Evolutionary conservation across 2,888 invertebrate genomes (phyloP), one percentile per base, ranked within the genome.

Genomic region (Therioaphis trifolii): DNA sequence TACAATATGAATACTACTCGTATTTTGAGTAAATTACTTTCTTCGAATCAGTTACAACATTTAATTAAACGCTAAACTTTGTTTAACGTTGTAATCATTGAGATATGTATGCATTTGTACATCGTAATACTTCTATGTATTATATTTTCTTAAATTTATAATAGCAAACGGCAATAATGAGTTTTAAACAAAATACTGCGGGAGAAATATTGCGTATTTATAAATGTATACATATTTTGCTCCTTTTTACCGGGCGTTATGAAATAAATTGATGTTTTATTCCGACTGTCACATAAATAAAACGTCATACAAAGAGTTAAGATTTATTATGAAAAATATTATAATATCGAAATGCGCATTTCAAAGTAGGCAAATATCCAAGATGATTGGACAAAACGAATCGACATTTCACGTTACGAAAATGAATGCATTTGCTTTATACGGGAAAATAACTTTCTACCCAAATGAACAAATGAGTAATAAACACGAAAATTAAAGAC

Each of bases 321-420:
- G 78, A 78, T 78, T 77, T 77, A 77, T 77, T 63, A 35, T 66
- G 46, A 21, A 29, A 27, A 40, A 68, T 69, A 78, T 69, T 49
- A 49, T 77, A 40, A 52, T 52, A 68, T 68, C 40, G 52, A 68
- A 78, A 40, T 68, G 49, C 24, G 7, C 52, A 68, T 68, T 78
- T 78, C 40, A 69, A 24, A 78, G 55, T 69, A 78, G 52, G 55
- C 52, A 78, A 78, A 66, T 77, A 77, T 66, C 77, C 49, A 66
- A 77, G 66, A 66, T 49, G 29, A 77, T 77, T 66, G 29, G 21
- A 63, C 66, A 46, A 52, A 77, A 78, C 68, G n/a, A 78, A 78
- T 78, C 27, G 55, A 68, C 52, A 27, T 78, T 58, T 76, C 43
- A 14, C 14, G 46, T 29, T 40, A 49, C 24, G 14, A 66, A 77